Evolutionary conservation across 2,113 vertebrate genomes (phyloP).

Genomic region (Merops nubicus): DNA sequence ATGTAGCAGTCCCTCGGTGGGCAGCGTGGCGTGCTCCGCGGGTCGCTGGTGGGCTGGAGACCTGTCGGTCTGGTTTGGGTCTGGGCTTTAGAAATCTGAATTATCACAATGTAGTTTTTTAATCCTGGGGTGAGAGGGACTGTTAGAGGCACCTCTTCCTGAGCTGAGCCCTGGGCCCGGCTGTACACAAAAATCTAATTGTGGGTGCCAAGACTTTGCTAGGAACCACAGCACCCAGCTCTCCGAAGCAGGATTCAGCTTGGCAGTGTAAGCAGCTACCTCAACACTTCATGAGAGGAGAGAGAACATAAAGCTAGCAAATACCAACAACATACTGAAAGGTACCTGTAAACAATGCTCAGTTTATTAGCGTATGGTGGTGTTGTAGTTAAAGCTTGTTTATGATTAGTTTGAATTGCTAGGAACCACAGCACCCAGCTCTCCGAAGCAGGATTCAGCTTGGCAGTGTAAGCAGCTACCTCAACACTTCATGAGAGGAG

Average conservation of each 20-base stretch:
- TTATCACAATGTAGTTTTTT: not conserved
- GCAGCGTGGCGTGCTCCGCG: too few species aligned
- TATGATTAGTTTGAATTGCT: too few species aligned
- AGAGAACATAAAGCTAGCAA: not conserved
- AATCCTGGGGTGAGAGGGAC: not conserved
- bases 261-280: not conserved
- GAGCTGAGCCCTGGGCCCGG: not conserved
- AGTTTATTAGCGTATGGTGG: too few species aligned
- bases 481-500: not conserved
- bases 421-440: not conserved
- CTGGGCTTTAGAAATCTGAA: not conserved
- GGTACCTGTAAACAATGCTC: too few species aligned
- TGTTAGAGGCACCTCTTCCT: not conserved
- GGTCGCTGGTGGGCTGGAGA: too few species aligned
- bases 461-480: not conserved
- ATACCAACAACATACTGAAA: too few species aligned
- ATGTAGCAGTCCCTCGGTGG: too few species aligned
- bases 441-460: not conserved
- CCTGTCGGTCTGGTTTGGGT: not conserved
- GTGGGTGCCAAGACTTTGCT: not conserved
- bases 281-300: not conserved
- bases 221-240: not conserved
- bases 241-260: not conserved
- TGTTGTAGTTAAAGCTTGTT: too few species aligned
- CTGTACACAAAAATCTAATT: not conserved